Percentiles rank a stretch among this genome's conserved stretches.
These are phyloP conservation scores for Drosophila aff. DNA, from an alignment of 1,140 invertebrate genomes.

Conservation along the genomic window DNA sequence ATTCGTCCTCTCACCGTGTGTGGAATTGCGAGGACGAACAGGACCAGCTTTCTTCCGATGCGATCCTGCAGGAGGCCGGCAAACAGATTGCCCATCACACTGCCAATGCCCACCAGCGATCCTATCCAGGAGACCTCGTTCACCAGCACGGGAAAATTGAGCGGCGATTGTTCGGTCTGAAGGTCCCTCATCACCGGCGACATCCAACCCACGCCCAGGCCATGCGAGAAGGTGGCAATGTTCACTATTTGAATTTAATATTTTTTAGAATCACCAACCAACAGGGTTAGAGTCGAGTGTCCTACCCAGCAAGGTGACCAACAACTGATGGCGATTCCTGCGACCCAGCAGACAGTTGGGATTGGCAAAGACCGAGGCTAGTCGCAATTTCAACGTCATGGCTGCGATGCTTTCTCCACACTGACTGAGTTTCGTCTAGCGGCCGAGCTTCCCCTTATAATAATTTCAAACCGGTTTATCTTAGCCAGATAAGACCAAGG, in stretches of 20 bases:
- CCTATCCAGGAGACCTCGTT: constrained; percentile 77
- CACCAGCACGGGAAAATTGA: constrained; percentile 52
- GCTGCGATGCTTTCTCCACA: constrained; percentile 14
- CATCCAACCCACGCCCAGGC: constrained; percentile 85
- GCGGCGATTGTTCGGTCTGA: constrained; percentile 73
- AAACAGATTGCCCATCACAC: constrained; percentile 63
- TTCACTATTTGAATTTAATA: constrained; percentile 62
- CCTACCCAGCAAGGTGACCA: constrained; percentile 65
- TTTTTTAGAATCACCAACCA: background rate
- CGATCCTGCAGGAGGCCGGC: constrained; percentile 64
- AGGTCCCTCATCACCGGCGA: constrained; percentile 82
- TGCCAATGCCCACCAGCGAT: constrained; percentile 75
- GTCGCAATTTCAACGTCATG: constrained; percentile 51
- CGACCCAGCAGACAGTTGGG: constrained; percentile 57
- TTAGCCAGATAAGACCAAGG: constrained; percentile 22
- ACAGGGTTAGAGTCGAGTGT: too few species aligned
- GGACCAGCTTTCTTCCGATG: constrained; percentile 62
- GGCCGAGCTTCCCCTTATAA: constrained; percentile 29
- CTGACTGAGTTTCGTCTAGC: constrained; percentile 19
- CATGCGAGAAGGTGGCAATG: constrained; percentile 84
- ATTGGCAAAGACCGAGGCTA: constrained; percentile 40
- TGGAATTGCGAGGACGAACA: constrained; percentile 53
- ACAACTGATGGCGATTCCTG: constrained; percentile 60
- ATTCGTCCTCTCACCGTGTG: constrained; percentile 57
- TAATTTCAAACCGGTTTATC: constrained; percentile 35